Base-by-base conservation (phyloP, 2,888 invertebrate genomes). In the Aleiodes alternator region DNA sequence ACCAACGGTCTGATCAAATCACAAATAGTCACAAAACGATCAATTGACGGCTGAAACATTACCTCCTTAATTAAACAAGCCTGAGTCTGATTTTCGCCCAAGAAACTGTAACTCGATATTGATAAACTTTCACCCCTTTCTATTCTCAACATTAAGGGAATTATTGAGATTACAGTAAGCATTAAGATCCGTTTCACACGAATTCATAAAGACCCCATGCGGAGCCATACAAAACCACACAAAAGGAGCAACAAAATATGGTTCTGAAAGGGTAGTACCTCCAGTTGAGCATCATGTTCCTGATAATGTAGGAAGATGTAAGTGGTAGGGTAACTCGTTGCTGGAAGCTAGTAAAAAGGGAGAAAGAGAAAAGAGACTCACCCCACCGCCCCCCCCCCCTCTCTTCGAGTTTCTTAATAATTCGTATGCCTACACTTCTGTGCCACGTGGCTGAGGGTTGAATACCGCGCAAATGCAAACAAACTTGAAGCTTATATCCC, bases 341-440 rank as follows among this genome's bases (percentile, higher is more conserved):
- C 23, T 23, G 59, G 43, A 16, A 38, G 5, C 5, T 8, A 7
- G 8, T 8, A 8, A 38, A 38, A 38, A 43, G 43, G 69, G 43
- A 68, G 50, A 38, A 23, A 1, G 74, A 69, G 50, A 48, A 55
- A 68, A 83, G 38, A 85, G 83, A 83, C 84, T 86, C 83, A 82
- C 82, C 6, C 34, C 4, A n/a, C 34, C 82, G 1, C 23, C 23
- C 2, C 23, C 23, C 23, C 2, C 23, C 23, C 23, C 2, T 2
- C 23, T 23, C 23, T 73, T 11, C 76, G 64, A 81, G 80, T 81
- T 82, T 86, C 84, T 86, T 86, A 86, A 85, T 87, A 87, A 87
- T 87, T 87, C 83, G 84, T 84, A 81, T 81, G 82, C 71, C 71
- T 69, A 57, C 55, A 70, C 66, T 55, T 12, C 9, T 50, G 55